A percentile compares a stretch with the other conserved stretches of the same genome.
Evolutionary conservation across 2,888 invertebrate species (phyloP).

Genomic region (Allolobophora icterica): DNA sequence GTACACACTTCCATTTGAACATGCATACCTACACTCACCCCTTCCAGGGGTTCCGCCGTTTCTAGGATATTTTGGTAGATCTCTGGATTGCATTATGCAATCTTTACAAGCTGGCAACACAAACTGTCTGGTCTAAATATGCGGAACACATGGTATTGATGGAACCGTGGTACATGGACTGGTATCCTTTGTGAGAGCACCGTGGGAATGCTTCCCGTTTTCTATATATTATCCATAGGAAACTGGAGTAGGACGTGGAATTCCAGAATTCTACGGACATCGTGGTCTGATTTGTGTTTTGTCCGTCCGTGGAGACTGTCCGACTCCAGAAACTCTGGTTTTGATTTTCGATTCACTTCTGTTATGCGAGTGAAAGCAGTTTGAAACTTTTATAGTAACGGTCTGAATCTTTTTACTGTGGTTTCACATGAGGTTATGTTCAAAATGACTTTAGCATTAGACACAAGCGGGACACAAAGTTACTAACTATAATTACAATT

Average conservation of each 20-base stretch:
- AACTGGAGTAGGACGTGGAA: neutral
- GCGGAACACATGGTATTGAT: neutral
- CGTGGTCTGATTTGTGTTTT: neutral
- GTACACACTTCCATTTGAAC: no score
- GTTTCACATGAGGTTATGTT: neutral
- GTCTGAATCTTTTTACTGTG: neutral
- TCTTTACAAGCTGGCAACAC: neutral
- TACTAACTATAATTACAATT: no score
- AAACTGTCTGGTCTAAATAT: neutral
- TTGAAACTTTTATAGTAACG: no score
- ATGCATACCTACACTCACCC: no score
- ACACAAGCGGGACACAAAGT: no score
- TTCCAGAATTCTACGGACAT: neutral
- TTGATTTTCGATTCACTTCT: neutral
- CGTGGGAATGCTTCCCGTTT: neutral
- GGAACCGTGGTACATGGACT: neutral
- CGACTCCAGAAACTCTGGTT: neutral
- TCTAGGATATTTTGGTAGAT: neutral
- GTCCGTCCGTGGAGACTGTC: neutral
- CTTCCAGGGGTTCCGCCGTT: neutral
- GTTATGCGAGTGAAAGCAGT: neutral
- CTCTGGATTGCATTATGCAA: slow-evolving; percentile 1
- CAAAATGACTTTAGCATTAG: no score
- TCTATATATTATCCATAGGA: neutral
- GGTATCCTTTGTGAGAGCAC: neutral